Base-by-base conservation (phyloP, 2,113 vertebrate species). In the Ammodytes dubius region DNA sequence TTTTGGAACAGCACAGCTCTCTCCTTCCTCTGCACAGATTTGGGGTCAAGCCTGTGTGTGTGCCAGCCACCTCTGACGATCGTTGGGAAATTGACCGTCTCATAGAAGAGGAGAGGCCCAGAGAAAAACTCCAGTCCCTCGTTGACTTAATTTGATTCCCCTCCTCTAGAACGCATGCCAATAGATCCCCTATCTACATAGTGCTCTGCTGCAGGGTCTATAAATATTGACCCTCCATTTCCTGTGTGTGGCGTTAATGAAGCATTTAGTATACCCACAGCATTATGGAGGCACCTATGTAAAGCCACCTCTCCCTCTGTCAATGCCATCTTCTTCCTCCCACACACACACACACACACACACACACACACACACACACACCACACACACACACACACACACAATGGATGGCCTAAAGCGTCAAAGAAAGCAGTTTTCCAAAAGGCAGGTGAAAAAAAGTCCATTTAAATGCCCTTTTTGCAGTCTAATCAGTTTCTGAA, bases 191-290 rank as follows among this genome's bases (percentile, higher is more conserved):
- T 88, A 93, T 93, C 91, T 92, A 83, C 91, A 86, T 90, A 93
- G 90, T 79, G 87, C 90, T 91, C 87, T 87, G 84, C 69, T 27
- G 65, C 79, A 76, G 80, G 91, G 92, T 95, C 93, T 94, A 95
- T 94, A 94, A 95, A 94, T 95, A 95, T 95, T 94, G 94, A 95
- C 93, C 90, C 89, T 86, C 81, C 75, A 79, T 93, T 93, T 94
- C 92, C 91, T 93, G 88, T 88, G 91, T 93, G 92, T 90, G 88
- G 89, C 89, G 87, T 93, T 94, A 94, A 94, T 95, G 92, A 94
- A 94, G 93, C 93, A 93, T 92, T 94, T 89, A 92, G 89, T 93
- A 90, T 88, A 92, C 85, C 87, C 83, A 89, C 86, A 79, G 91
- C 89, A 92, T 93, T 93, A 91, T 91, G 90, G 63, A 88, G 79